phyloP scores from a whole-genome alignment of 2,113 vertebrate species.

The Atlantisia rogersi region DNA sequence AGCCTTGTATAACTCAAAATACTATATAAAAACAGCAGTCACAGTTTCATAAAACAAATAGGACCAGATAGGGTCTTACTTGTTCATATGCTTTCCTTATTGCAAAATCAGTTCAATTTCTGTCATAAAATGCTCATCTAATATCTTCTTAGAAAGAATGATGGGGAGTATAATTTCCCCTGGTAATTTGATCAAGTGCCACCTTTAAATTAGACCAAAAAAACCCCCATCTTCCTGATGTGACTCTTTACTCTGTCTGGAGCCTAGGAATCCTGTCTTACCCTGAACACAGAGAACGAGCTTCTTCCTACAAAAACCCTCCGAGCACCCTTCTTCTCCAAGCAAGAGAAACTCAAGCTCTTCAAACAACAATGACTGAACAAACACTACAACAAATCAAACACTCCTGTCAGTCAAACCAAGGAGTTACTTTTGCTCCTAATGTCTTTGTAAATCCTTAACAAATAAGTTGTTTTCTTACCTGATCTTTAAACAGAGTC shows the following conservation, averaged over 20 bases:
- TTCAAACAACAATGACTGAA: background rate
- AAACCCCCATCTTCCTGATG: background rate
- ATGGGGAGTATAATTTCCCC: background rate
- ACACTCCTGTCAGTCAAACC: background rate
- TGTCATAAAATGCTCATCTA: background rate
- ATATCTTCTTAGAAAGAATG: background rate
- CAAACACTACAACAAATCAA: background rate
- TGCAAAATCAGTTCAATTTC: background rate
- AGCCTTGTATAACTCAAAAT: background rate
- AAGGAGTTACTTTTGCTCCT: background rate
- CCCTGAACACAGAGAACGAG: background rate
- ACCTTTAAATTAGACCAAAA: background rate
- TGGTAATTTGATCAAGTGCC: background rate
- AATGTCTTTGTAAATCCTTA: background rate
- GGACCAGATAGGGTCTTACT: background rate
- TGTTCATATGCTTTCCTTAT: background rate
- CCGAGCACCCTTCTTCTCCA: background rate
- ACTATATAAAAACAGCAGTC: background rate
- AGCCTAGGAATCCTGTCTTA: background rate
- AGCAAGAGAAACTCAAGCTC: background rate
- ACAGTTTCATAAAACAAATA: background rate
- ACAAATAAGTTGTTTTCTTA: background rate
- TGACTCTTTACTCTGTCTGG: background rate
- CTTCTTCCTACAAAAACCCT: background rate
- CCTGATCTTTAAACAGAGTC: background rate